A percentile compares a stretch with the other conserved stretches of the same genome.
phyloP scores from a whole-genome alignment of 2,888 invertebrate species.

The Chalcis sispes region DNA sequence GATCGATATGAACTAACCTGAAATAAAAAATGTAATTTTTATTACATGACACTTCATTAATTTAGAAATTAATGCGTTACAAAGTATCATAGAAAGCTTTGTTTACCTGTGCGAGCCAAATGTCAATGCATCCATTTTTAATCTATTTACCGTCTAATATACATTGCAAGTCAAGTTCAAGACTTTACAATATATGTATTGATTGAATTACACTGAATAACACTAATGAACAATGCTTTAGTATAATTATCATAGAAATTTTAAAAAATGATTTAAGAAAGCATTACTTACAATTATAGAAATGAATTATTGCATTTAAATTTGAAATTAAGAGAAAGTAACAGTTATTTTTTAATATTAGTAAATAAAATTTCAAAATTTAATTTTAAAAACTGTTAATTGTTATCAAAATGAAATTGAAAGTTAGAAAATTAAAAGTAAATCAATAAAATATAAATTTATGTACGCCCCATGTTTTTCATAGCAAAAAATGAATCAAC shows the following conservation, averaged over 20 bases:
- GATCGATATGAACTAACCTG: constrained; percentile 83
- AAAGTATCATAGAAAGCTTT: constrained; percentile 55
- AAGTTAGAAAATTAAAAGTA: background rate
- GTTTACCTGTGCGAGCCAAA: constrained; percentile 77
- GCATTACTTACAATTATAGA: no score
- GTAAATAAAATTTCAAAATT: no score
- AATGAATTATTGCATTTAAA: no score
- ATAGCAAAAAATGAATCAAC: constrained; percentile 16
- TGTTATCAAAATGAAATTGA: no score
- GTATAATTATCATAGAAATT: no score
- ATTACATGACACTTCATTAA: constrained; percentile 43
- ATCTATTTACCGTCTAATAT: constrained; percentile 32
- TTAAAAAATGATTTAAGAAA: no score
- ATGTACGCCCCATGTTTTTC: background rate
- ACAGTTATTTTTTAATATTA: no score
- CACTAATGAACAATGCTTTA: no score
- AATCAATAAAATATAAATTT: background rate
- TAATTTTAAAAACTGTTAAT: no score
- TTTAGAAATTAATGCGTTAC: background rate
- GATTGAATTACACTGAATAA: background rate
- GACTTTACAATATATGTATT: background rate
- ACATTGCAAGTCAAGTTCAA: constrained; percentile 32
- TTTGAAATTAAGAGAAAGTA: no score
- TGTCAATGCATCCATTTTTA: constrained; percentile 76
- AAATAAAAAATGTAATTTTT: constrained; percentile 62